These are phyloP conservation scores for Hofmannophila pseudospretella DNA, from an alignment of 2,888 invertebrate genomes.

Conservation along the genomic window DNA sequence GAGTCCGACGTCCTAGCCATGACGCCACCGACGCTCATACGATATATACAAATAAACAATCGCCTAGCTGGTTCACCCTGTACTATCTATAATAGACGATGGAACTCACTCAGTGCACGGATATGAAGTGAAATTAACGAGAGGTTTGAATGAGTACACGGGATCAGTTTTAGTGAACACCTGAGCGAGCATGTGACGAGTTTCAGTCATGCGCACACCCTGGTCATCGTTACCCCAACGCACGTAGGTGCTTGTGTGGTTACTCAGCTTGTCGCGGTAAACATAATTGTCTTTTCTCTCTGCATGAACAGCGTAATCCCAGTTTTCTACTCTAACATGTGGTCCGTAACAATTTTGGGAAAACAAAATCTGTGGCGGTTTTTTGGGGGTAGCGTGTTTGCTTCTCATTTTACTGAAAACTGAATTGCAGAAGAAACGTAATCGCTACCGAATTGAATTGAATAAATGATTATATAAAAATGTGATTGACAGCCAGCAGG, in stretches of 20 bases:
- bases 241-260: slow-evolving; percentile 66
- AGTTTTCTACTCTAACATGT: slow-evolving; percentile 60
- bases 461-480: too few species aligned
- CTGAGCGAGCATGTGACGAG: slow-evolving; percentile 65
- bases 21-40: too few species aligned
- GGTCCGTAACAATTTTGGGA: slow-evolving; percentile 59
- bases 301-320: slow-evolving; percentile 58
- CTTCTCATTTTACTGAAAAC: slow-evolving; percentile 36
- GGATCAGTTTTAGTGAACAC: slow-evolving; percentile 58
- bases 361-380: slow-evolving; percentile 65
- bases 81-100: too few species aligned
- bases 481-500: too few species aligned
- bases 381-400: slow-evolving; percentile 54
- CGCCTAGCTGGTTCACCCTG: too few species aligned
- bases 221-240: slow-evolving; percentile 60
- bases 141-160: slow-evolving; percentile 58
- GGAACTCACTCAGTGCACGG: slow-evolving; percentile 68
- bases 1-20: too few species aligned
- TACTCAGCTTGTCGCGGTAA: slow-evolving; percentile 60
- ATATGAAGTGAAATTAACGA: slow-evolving; percentile 69
- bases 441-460: too few species aligned
- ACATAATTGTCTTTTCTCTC: slow-evolving; percentile 71
- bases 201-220: slow-evolving; percentile 58
- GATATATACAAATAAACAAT: too few species aligned
- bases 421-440: too few species aligned